These are phyloP conservation scores for Syrrhaptes paradoxus DNA, from an alignment of 2,113 vertebrate genomes.

Conservation along the genomic window DNA sequence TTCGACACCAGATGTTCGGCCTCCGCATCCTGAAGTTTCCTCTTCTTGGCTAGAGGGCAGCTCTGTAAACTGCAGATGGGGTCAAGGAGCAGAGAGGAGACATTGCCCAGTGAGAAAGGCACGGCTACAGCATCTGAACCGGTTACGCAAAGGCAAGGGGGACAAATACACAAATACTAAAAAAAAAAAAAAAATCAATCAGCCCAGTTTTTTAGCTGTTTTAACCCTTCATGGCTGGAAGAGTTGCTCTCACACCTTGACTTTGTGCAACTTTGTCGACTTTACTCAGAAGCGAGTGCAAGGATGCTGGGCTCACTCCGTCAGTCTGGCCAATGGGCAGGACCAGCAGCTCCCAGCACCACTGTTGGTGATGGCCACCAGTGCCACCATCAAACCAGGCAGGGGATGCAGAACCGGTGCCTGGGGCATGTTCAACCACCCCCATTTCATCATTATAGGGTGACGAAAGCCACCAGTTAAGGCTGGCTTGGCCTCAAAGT, in stretches of 20 bases:
- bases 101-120: neutral
- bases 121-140: neutral
- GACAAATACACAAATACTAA: neutral
- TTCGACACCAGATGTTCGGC: conserved; percentile 84
- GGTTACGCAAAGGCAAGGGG: neutral
- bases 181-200: neutral
- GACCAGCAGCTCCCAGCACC: neutral
- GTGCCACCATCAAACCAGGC: neutral
- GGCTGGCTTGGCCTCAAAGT: neutral
- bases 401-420: neutral
- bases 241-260: neutral
- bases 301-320: neutral
- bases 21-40: conserved; percentile 86
- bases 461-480: neutral
- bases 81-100: neutral
- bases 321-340: neutral
- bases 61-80: conserved; percentile 82
- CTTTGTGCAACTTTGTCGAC: neutral
- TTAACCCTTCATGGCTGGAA: neutral
- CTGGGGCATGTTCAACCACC: neutral
- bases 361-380: neutral
- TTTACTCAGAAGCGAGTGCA: neutral
- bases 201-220: neutral
- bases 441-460: accelerated
- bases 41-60: conserved; percentile 93